Evolutionary conservation across 2,888 invertebrate species (phyloP).

Genomic region (Alloplasta piceator): DNA sequence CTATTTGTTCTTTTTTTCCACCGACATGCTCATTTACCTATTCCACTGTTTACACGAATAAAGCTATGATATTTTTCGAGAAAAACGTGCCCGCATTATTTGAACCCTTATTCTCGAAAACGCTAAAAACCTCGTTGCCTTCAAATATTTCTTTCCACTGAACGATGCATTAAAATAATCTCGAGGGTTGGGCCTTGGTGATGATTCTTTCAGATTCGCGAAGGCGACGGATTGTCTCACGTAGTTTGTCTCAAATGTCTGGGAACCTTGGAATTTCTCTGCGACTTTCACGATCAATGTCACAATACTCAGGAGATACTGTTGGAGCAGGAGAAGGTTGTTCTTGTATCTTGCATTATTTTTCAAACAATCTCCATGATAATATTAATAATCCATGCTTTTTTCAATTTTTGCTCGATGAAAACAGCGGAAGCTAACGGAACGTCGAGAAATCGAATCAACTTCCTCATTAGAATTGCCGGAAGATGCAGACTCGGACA

Average conservation of each 20-base stretch:
- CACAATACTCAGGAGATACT: conserved; percentile 72
- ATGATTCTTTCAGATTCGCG: conserved; percentile 72
- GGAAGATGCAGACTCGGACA: conserved; percentile 72
- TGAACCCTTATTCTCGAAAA: not conserved
- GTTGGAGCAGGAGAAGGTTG: conserved; percentile 39
- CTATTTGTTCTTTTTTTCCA: conserved; percentile 47
- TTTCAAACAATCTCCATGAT: not conserved
- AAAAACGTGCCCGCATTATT: conserved; percentile 35
- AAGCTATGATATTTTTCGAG: conserved; percentile 70
- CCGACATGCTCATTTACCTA: conserved; percentile 68
- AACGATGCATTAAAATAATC: no score
- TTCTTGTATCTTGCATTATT: not conserved
- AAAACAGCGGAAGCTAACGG: conserved; percentile 12
- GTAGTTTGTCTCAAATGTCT: conserved; percentile 74
- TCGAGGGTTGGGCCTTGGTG: not conserved
- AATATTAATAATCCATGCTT: not conserved
- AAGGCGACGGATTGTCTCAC: conserved; percentile 75
- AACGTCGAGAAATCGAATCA: conserved; percentile 15
- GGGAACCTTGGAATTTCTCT: conserved; percentile 76
- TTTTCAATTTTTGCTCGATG: not conserved
- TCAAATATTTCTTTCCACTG: no score
- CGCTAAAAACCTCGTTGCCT: no score
- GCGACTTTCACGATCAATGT: conserved; percentile 75
- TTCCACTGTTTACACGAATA: conserved; percentile 70
- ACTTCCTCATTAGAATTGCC: conserved; percentile 1